phyloP scores from a whole-genome alignment of 2,113 vertebrate species.

The Centrocercus urophasianus region DNA sequence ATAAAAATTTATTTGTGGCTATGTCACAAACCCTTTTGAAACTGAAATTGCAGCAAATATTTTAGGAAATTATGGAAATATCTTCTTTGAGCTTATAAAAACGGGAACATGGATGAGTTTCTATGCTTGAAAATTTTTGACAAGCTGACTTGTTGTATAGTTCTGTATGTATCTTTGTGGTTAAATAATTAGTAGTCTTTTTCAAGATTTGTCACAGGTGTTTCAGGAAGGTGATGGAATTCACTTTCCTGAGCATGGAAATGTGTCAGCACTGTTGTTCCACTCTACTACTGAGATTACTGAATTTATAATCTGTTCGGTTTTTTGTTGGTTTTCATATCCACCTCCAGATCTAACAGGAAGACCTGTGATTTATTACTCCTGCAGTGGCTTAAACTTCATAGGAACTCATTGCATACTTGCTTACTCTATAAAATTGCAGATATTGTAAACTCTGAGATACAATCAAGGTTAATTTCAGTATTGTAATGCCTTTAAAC shows the following conservation, averaged over 20 bases:
- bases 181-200: background rate
- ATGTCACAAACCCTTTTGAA: background rate
- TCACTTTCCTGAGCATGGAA: background rate
- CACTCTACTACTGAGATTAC: background rate
- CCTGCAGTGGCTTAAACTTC: background rate
- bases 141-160: background rate
- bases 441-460: background rate
- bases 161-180: background rate
- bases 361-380: background rate
- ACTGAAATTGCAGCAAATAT: background rate
- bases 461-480: conserved; percentile 23
- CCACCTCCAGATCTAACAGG: background rate
- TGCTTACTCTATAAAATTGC: background rate
- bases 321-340: background rate
- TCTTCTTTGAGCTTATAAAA: background rate
- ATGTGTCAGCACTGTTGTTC: background rate
- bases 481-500: background rate
- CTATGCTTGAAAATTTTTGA: background rate
- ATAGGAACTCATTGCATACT: background rate
- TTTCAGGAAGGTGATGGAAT: background rate
- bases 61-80: background rate
- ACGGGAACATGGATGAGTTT: background rate
- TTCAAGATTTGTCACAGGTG: background rate
- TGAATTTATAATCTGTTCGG: background rate
- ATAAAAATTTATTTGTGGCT: background rate